These are phyloP conservation scores for Hucho hucho DNA, from an alignment of 2,113 vertebrate genomes.

Conservation along the genomic window DNA sequence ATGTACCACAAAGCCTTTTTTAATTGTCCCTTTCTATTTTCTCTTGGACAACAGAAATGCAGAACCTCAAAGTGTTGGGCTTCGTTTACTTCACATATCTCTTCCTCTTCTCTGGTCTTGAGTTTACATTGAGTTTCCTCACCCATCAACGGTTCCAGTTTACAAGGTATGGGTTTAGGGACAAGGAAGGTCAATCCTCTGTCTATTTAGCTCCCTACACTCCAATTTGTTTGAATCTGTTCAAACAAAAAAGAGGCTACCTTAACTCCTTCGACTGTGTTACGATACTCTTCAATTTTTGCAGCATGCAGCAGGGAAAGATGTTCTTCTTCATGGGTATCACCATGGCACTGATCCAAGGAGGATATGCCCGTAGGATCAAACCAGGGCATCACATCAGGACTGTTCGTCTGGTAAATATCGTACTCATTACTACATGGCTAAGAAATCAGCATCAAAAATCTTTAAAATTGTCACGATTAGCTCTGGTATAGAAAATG, in stretches of 20 bases:
- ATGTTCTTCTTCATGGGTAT: constrained; percentile 98
- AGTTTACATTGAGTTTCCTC: constrained; percentile 92
- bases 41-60: constrained; percentile 69
- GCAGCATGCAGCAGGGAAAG: constrained; percentile 95
- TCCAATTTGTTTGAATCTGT: background rate
- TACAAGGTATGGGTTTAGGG: constrained; percentile 77
- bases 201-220: background rate
- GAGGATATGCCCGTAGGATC: constrained; percentile 88
- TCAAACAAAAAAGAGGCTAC: background rate
- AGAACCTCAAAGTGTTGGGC: constrained; percentile 82
- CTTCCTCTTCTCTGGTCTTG: constrained; percentile 94
- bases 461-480: background rate
- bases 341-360: constrained; percentile 92
- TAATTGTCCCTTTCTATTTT: background rate
- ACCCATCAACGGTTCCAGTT: constrained; percentile 94
- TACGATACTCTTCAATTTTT: background rate
- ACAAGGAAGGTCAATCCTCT: background rate
- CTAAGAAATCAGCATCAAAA: background rate
- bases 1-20: too few relatives aligned
- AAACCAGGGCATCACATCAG: constrained; percentile 82
- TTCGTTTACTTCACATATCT: constrained; percentile 91
- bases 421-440: background rate
- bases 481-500: background rate
- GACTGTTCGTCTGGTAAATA: constrained; percentile 81
- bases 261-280: background rate